Base-by-base conservation (phyloP, 2,888 invertebrate species). In the Sicus ferrugineus region DNA sequence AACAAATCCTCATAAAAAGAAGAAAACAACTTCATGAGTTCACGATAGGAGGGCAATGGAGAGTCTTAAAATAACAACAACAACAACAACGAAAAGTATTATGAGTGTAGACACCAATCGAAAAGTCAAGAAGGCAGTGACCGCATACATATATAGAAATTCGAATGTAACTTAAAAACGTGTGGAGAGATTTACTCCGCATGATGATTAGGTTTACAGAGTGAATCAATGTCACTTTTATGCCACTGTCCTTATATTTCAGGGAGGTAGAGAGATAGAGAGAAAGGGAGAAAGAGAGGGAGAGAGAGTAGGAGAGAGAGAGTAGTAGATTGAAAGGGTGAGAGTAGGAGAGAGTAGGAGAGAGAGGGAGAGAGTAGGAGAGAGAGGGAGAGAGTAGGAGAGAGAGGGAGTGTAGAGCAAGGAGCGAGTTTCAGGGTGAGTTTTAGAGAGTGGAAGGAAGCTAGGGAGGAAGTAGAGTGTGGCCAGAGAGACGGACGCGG, bases 51-150 rank as follows among this genome's bases (percentile, higher is more conserved):
- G n/a, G 42, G 42, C 16, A 42, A 42, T 9, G 16, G 5, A 42
- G 2, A 16, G 42, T 14, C 34, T 42, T 42, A 42, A 16, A 16
- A 16, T 28, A 26, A 28, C 23, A 54, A 54, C 14, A 52, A 52
- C 19, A 52, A 21, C 3, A 52, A 16, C 14, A 11, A 50, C 23
- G 4, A 23, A 1, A 50, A 50, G 21, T 50, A 23, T n/a, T n/a
- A 54, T 14, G 21, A 34, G 28, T 2, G 1, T 11, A 7, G 30
- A 9, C 42, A 34, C 31, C 38, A 38, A 23, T 42, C 61, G 26
- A 61, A 42, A 34, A 61, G 61, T 21, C 61, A 34, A 61, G 26
- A 61, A 61, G 61, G 21, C 61, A 26, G 61, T 42, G 61, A 61
- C 61, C 61, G 42, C 61, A 23, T 16, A 23, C 61, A 23, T 16